phyloP scores from a whole-genome alignment of 2,888 invertebrate genomes.

The Apotomis betuletana region DNA sequence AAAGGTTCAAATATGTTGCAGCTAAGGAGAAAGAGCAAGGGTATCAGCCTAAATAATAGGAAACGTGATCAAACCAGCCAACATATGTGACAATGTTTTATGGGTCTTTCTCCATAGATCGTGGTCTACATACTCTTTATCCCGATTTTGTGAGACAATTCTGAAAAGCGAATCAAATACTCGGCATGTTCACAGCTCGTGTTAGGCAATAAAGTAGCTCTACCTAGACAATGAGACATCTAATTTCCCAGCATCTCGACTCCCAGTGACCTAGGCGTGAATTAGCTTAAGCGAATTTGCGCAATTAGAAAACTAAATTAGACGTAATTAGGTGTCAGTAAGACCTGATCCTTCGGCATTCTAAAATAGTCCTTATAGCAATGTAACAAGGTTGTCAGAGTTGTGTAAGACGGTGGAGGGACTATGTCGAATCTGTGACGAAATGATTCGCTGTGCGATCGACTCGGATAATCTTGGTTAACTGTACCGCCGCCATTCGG shows the following conservation, averaged over 20 bases:
- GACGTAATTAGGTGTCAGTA: conserved; percentile 18
- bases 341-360: background rate
- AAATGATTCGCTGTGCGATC: conserved; percentile 27
- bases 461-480: conserved; percentile 8
- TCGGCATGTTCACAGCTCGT: no score
- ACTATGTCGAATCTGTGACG: conserved; percentile 14
- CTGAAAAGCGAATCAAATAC: no score
- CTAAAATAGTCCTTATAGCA: conserved; percentile 4
- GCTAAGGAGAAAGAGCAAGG: no score
- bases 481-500: conserved; percentile 13
- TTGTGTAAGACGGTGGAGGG: background rate
- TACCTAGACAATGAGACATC: background rate
- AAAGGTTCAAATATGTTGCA: no score
- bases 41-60: no score
- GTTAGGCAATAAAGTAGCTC: background rate
- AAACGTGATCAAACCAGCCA: no score
- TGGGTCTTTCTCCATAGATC: no score
- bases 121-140: no score
- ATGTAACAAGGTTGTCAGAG: background rate
- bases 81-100: no score
- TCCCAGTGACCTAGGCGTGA: conserved; percentile 26
- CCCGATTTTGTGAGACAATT: no score
- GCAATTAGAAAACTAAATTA: conserved; percentile 33
- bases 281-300: conserved; percentile 21
- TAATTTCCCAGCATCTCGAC: conserved; percentile 9